These are phyloP conservation scores for Chironomus riparius DNA, from an alignment of 2,888 invertebrate species.

Conservation along the genomic window DNA sequence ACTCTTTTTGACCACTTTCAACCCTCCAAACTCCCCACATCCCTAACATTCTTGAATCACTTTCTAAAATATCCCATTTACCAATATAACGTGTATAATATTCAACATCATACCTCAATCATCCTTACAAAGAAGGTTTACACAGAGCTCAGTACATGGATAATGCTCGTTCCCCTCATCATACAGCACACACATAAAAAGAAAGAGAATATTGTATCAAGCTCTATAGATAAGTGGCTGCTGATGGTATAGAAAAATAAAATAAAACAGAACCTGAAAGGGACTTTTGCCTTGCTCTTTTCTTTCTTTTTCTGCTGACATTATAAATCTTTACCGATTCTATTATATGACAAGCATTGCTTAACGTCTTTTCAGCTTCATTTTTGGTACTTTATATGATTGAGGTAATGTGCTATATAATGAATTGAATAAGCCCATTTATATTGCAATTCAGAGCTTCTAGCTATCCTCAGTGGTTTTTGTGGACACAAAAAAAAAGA, in stretches of 20 bases:
- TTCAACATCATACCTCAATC: too few species aligned
- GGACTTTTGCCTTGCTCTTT: neutral
- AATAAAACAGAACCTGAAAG: constrained; percentile 18
- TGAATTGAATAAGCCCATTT: constrained; percentile 25
- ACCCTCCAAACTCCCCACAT: too few species aligned
- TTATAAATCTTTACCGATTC: constrained; percentile 15
- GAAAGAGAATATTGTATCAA: neutral
- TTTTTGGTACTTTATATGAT: constrained; percentile 9
- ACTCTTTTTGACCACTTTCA: too few species aligned
- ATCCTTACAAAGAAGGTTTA: too few species aligned
- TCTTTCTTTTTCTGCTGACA: constrained; percentile 23
- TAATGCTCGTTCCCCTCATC: too few species aligned
- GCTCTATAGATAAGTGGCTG: constrained; percentile 8
- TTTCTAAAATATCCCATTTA: too few species aligned
- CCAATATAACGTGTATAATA: too few species aligned
- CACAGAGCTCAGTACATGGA: too few species aligned
- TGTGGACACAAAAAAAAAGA: too few species aligned
- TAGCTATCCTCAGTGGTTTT: too few species aligned
- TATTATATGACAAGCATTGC: neutral
- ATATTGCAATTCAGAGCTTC: neutral
- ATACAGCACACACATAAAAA: neutral
- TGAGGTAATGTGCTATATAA: constrained; percentile 19
- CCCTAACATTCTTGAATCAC: too few species aligned
- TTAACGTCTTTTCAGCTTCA: neutral
- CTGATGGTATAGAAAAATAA: neutral